Conservation (phyloP, 53 echinoderm and acorn worm genomes). For the Hippasteria phrygiana region DNA sequence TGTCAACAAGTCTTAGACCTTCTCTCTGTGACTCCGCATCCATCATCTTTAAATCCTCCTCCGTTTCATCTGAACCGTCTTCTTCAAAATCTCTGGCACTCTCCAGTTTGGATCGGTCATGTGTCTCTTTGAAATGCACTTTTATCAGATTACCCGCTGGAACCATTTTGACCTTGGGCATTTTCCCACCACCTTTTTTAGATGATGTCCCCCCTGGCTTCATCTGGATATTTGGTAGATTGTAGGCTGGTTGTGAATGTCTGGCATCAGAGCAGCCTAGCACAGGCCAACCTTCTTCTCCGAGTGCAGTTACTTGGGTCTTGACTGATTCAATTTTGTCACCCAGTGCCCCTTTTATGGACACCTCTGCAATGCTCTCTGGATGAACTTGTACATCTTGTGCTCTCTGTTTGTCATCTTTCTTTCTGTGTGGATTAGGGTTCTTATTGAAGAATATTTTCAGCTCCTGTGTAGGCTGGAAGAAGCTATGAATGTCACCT, state of each 20-base stretch:
- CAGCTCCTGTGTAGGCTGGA: background rate
- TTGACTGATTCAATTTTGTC: background rate
- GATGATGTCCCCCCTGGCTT: background rate
- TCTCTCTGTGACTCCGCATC: conserved; percentile 14
- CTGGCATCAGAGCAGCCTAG: background rate
- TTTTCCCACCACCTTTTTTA: background rate
- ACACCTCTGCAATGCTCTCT: conserved; percentile 23
- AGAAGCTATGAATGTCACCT: background rate
- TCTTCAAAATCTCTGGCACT: background rate
- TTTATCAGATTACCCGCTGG: background rate
- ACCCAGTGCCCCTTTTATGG: background rate
- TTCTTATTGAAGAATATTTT: background rate
- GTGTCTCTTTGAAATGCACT: background rate
- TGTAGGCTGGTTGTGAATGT: background rate
- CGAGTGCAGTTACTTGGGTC: background rate
- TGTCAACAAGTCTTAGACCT: conserved; percentile 16
- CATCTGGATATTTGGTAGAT: background rate
- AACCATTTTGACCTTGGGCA: background rate
- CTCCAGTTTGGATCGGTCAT: background rate
- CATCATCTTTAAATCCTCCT: conserved; percentile 24
- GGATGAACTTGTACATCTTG: background rate
- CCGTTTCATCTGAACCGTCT: background rate
- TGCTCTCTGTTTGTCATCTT: background rate
- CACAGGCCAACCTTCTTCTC: background rate
- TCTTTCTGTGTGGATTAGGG: background rate